A percentile compares a stretch with the other conserved stretches of the same genome.
These are phyloP conservation scores for Paramormyrops kingsleyae DNA, from an alignment of 2,113 vertebrate species.

Conservation along the genomic window DNA sequence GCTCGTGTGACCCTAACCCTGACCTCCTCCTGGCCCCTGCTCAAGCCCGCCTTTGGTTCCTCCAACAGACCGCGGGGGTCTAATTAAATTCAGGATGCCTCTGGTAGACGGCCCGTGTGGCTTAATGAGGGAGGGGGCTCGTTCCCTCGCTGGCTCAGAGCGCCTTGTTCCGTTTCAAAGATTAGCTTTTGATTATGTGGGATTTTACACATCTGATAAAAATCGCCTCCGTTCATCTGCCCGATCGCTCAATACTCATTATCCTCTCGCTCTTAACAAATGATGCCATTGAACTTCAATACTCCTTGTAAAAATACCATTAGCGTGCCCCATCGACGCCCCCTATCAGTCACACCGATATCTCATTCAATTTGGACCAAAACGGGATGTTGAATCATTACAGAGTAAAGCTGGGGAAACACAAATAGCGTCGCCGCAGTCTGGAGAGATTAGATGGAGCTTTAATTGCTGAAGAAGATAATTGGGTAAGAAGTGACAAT, in stretches of 20 bases:
- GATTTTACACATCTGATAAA: conserved; percentile 53
- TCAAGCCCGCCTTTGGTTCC: neutral
- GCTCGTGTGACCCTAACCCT: neutral
- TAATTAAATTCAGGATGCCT: conserved; percentile 21
- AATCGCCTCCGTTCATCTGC: conserved; percentile 45
- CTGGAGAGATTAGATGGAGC: conserved; percentile 7
- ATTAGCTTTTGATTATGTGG: conserved; percentile 58
- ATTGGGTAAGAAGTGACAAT: conserved; percentile 4
- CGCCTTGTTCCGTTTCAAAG: conserved; percentile 52
- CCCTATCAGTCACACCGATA: conserved; percentile 26
- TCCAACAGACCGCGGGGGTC: neutral
- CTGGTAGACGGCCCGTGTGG: neutral
- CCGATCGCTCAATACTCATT: conserved; percentile 50
- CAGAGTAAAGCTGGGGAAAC: conserved; percentile 14
- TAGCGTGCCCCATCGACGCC: conserved; percentile 13
- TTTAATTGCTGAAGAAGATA: conserved; percentile 18
- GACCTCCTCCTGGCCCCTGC: neutral
- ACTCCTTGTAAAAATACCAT: conserved; percentile 35
- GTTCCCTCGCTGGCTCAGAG: conserved; percentile 47
- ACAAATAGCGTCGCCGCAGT: conserved; percentile 20
- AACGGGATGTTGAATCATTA: conserved; percentile 22
- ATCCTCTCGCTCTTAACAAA: conserved; percentile 32
- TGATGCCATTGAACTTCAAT: conserved; percentile 34
- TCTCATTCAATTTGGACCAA: conserved; percentile 25
- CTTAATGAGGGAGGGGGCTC: conserved; percentile 30